Conservation (phyloP, 2,113 vertebrate species). For the Chauna torquata region DNA sequence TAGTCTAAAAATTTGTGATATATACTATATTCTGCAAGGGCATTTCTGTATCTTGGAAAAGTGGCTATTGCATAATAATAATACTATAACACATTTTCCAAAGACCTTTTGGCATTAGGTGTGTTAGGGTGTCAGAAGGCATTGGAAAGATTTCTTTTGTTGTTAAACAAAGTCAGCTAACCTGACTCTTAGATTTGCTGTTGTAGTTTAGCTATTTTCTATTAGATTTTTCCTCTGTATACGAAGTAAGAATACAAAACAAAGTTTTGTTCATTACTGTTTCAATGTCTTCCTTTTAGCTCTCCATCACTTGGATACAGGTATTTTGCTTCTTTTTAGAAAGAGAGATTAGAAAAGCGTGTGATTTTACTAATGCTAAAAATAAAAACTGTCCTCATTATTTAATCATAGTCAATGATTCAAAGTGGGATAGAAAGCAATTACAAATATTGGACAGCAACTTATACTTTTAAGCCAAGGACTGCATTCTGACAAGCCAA, state of each 20-base stretch:
- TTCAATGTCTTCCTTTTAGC: slow-evolving; percentile 78
- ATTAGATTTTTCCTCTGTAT: neutral
- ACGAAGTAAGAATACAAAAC: neutral
- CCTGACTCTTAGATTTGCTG: neutral
- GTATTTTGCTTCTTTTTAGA: slow-evolving; percentile 73
- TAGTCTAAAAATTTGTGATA: neutral
- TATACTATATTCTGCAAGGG: neutral
- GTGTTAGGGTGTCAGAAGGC: neutral
- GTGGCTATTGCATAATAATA: neutral
- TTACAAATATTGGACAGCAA: neutral
- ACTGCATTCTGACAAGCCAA: neutral
- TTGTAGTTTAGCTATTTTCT: neutral
- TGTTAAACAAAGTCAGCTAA: neutral
- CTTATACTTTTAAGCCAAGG: neutral
- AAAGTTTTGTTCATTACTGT: slow-evolving; percentile 38
- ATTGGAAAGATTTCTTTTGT: neutral
- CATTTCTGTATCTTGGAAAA: neutral
- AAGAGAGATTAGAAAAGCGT: neutral
- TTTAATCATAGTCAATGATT: neutral
- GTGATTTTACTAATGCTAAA: neutral
- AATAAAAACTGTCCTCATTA: neutral
- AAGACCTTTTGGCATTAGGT: neutral
- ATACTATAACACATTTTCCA: neutral
- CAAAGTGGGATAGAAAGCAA: neutral
- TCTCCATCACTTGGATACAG: slow-evolving; percentile 87